phyloP scores from a whole-genome alignment of 2,797 vertebrate genomes.

The Tragopan temminckii region DNA sequence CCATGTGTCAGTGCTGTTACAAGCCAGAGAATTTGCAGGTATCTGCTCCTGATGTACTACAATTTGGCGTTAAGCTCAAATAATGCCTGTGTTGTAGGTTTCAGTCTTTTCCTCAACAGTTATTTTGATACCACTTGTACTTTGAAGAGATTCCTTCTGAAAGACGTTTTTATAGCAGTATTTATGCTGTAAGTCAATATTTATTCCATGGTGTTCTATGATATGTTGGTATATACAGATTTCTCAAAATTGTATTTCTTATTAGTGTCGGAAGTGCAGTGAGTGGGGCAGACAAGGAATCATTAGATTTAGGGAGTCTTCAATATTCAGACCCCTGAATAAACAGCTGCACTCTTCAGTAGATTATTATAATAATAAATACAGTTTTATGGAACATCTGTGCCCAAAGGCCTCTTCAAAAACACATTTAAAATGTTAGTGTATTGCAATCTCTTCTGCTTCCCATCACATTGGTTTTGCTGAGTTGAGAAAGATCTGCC shows the following conservation, averaged over 20 bases:
- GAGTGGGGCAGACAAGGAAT: not conserved
- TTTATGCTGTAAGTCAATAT: not conserved
- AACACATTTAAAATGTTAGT: slow-evolving; percentile 49
- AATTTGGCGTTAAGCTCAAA: not conserved
- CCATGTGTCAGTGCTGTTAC: not conserved
- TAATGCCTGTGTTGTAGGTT: not conserved
- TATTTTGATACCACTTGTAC: not conserved
- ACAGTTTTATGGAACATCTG: slow-evolving; percentile 69
- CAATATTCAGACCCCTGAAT: slow-evolving; percentile 57
- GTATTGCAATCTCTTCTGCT: slow-evolving; percentile 47
- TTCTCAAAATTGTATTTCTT: slow-evolving; percentile 49
- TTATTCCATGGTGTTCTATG: not conserved
- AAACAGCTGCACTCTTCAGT: slow-evolving; percentile 61
- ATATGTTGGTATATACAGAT: not conserved
- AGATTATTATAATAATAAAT: slow-evolving; percentile 71
- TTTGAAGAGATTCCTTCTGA: not conserved
- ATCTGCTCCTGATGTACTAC: not conserved
- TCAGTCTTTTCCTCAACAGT: not conserved
- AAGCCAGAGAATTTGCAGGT: not conserved
- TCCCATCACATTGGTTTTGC: slow-evolving; percentile 35
- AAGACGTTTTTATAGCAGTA: not conserved
- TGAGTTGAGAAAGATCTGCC: slow-evolving; percentile 44
- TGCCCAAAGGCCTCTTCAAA: slow-evolving; percentile 69
- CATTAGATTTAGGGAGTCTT: slow-evolving; percentile 60
- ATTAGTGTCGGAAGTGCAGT: slow-evolving; percentile 12